These are phyloP conservation scores for Sabatieria punctata DNA, from an alignment of 2,888 invertebrate species.

Conservation along the genomic window DNA sequence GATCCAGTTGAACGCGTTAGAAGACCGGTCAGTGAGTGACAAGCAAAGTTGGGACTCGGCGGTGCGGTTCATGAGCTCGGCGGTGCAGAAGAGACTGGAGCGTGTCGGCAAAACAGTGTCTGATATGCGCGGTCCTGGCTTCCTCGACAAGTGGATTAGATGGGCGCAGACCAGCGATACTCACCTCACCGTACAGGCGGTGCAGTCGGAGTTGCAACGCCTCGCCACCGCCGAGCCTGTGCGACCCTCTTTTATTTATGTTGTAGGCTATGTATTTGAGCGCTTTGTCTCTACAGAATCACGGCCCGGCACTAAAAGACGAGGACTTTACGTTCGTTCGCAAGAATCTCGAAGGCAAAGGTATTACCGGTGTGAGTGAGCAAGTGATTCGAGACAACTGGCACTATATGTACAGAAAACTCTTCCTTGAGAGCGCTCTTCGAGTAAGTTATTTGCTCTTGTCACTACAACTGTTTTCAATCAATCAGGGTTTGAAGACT, in stretches of 20 bases:
- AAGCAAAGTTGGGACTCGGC: slow-evolving; percentile 84
- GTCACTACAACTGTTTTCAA: background rate
- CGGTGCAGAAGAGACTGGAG: slow-evolving; percentile 5
- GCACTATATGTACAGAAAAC: slow-evolving; percentile 70
- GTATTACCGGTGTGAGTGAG: slow-evolving; percentile 57
- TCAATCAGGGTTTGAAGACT: too few relatives aligned
- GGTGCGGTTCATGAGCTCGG: slow-evolving; percentile 35
- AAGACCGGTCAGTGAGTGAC: slow-evolving; percentile 66
- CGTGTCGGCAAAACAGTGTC: slow-evolving; percentile 44
- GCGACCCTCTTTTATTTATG: background rate
- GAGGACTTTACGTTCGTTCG: slow-evolving; percentile 83
- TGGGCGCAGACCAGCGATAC: slow-evolving; percentile 65
- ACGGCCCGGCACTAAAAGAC: slow-evolving; percentile 36
- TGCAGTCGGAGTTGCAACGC: slow-evolving; percentile 48
- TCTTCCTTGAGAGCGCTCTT: slow-evolving; percentile 25
- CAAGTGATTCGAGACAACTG: slow-evolving; percentile 52
- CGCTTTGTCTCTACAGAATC: slow-evolving; percentile 32
- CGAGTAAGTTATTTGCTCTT: too few relatives aligned
- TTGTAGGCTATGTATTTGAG: too few relatives aligned
- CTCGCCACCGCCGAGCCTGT: slow-evolving; percentile 19
- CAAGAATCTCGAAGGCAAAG: slow-evolving; percentile 64
- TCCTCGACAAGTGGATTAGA: slow-evolving; percentile 53
- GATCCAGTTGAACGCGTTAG: slow-evolving; percentile 79
- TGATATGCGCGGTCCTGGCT: slow-evolving; percentile 64
- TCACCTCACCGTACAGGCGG: slow-evolving; percentile 52